Percentiles rank a stretch among this genome's conserved stretches.
These are phyloP conservation scores for Stenodera caucasica DNA, from an alignment of 2,888 invertebrate genomes.

Conservation along the genomic window DNA sequence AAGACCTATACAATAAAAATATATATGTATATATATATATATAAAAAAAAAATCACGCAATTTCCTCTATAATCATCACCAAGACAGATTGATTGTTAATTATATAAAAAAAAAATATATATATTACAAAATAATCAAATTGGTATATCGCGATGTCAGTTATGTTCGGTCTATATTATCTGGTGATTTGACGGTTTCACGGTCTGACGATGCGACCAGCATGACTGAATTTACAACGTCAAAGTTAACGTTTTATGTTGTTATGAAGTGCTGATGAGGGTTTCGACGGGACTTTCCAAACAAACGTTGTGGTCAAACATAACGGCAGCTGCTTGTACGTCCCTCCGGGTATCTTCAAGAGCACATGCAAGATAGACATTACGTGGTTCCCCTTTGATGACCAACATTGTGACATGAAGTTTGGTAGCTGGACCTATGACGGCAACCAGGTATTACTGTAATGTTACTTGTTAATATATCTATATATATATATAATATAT, in stretches of 20 bases:
- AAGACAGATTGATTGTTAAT: constrained; percentile 20
- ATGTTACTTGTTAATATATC: constrained; percentile 39
- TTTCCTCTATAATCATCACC: constrained; percentile 27
- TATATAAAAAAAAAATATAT: not conserved
- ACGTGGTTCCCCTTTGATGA: constrained; percentile 99
- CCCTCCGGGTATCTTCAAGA: constrained; percentile 99
- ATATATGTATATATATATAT: too few species aligned
- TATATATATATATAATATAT: too few species aligned
- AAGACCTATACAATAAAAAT: not conserved
- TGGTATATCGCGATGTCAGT: constrained; percentile 20
- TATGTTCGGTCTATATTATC: constrained; percentile 31
- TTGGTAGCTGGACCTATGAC: constrained; percentile 99
- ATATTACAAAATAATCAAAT: not conserved
- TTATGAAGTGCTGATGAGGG: constrained; percentile 96
- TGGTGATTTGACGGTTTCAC: constrained; percentile 23
- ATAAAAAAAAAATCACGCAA: constrained; percentile 30
- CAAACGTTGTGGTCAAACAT: constrained; percentile 98
- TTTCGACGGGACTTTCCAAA: constrained; percentile 99
- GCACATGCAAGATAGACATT: constrained; percentile 99
- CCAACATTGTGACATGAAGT: constrained; percentile 99
- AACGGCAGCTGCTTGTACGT: constrained; percentile 99
- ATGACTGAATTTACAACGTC: constrained; percentile 42
- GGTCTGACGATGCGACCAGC: constrained; percentile 38
- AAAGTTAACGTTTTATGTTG: constrained; percentile 55
- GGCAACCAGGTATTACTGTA: constrained; percentile 82